Percentiles rank a stretch among this genome's conserved stretches.
Conservation (phyloP, 1,140 invertebrate genomes). For the Aphis gossypii region DNA sequence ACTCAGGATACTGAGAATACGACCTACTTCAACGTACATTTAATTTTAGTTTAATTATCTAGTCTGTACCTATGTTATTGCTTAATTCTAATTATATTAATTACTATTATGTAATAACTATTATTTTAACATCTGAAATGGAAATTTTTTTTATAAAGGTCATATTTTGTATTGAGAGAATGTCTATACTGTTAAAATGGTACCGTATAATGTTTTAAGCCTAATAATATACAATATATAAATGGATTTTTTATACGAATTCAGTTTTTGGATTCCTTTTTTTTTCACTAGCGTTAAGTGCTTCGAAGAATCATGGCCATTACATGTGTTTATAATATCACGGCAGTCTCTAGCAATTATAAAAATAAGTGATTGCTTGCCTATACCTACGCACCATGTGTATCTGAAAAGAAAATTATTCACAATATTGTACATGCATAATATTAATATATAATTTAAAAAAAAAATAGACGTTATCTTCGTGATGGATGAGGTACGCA, state of each 20-base stretch:
- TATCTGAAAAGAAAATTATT: neutral
- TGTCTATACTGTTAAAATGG: neutral
- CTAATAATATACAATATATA: neutral
- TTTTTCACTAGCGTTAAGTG: constrained; percentile 7
- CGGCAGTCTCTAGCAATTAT: neutral
- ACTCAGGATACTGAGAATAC: neutral
- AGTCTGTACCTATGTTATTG: neutral
- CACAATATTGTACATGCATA: neutral
- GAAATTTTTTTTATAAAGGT: neutral
- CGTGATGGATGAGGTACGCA: neutral
- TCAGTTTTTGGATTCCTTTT: constrained; percentile 1
- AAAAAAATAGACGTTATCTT: constrained; percentile 8
- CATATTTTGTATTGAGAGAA: neutral
- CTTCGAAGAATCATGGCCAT: neutral
- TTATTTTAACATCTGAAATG: neutral
- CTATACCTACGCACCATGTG: neutral
- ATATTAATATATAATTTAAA: neutral
- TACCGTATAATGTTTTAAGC: neutral
- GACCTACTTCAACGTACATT: neutral
- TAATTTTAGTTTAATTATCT: neutral
- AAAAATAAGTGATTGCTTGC: neutral
- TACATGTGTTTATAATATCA: neutral
- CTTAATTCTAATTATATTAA: neutral
- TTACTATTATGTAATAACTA: neutral
- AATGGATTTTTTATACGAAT: neutral